Base-by-base conservation (phyloP, 2,113 vertebrate genomes). In the Engraulis encrasicolus region DNA sequence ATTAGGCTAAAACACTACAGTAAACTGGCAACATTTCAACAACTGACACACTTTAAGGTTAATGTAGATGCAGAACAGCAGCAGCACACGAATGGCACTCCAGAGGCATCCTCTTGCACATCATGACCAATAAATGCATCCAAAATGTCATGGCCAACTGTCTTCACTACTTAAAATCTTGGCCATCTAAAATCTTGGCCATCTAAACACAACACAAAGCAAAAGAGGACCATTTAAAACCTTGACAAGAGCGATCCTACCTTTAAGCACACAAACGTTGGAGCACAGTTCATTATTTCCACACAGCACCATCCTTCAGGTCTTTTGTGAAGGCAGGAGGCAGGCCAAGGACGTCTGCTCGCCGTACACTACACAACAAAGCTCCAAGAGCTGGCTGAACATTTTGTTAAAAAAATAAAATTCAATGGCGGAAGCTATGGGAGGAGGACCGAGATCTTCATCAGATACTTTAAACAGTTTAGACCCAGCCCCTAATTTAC, bases 391-490 rank as follows among this genome's bases (percentile, higher is more conserved):
- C 50, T 38, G 18, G 15, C 9, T 50, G 58, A 50, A 14, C 52
- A 9, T 23, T 23, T 48, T 80, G 36, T 79, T 66, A 58, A 79
- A 48, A 50, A n/a, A 45, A 9, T 9, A 3, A 3, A 79, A 85
- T 79, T 20, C 77, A n/a, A 87, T 86, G 87, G 83, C 31, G 61
- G 81, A 88, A 90, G 84, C 78, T 9, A 48, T 54, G 81, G 83
- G 66, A n/a, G n/a, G n/a, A n/a, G n/a, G n/a, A n/a, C 45, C 49
- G 23, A 84, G 79, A 88, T 88, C 81, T 23, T 61, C 83, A 86
- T 88, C 89, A 88, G 66, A 6, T 83, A 79, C 82, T 88, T n/a
- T 83, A 90, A 89, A 90, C 81, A 84, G 84, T 89, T 88, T 89
- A 89, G 71, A 84, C 74, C 52, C 37, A 58, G 74, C 27, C 48